phyloP scores from a whole-genome alignment of 2,113 vertebrate species.

The Herpailurus yagouaroundi region DNA sequence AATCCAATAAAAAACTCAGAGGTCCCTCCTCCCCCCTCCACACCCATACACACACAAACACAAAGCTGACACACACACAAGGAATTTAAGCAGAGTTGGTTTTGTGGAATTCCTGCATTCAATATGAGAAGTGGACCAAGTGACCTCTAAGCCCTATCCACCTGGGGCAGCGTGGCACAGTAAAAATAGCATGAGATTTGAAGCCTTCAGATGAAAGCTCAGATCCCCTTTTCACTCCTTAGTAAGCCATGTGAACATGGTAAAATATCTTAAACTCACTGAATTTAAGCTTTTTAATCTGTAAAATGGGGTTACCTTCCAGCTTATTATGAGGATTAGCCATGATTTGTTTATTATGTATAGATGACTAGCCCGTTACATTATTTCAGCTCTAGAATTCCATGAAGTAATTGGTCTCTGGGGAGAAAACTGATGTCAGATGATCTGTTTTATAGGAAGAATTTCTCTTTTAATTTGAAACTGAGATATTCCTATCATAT shows the following conservation, averaged over 20 bases:
- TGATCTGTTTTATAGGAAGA: not conserved
- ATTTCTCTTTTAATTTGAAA: not conserved
- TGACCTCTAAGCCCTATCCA: not conserved
- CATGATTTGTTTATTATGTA: not conserved
- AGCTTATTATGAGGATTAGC: not conserved
- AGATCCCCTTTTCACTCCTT: not conserved
- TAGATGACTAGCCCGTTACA: not conserved
- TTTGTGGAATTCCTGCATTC: not conserved
- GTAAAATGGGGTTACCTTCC: not conserved
- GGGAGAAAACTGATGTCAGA: not conserved
- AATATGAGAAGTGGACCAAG: not conserved
- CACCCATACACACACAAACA: too few relatives aligned
- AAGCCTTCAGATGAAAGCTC: not conserved
- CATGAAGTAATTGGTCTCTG: not conserved
- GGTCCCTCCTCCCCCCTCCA: not conserved
- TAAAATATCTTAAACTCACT: not conserved
- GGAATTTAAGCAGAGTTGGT: not conserved
- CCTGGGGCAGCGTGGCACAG: not conserved
- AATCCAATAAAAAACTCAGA: not conserved
- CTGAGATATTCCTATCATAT: not conserved
- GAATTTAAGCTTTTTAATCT: constrained; percentile 16
- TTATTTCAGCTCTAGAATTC: not conserved
- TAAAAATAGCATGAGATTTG: not conserved
- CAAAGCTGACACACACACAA: not conserved
- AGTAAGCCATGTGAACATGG: not conserved